Evolutionary conservation across 1,140 invertebrate species (phyloP).

Genomic region (Drusus annulatus): DNA sequence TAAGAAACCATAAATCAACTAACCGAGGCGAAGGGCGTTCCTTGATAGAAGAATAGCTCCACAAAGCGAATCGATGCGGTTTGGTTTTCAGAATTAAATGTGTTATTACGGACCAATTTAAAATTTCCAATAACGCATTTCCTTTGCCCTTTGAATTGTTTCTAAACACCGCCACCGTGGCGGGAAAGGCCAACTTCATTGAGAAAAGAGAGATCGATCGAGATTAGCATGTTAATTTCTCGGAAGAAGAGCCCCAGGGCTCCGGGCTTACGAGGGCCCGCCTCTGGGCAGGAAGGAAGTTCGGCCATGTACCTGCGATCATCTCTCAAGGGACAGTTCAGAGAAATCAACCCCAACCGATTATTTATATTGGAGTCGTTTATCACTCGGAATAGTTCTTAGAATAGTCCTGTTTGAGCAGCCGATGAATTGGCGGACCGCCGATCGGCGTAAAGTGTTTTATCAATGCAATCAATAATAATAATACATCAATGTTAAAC

Average conservation of each 20-base stretch:
- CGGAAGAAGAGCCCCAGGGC: neutral
- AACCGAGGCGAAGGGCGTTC: too few relatives aligned
- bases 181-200: neutral
- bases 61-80: neutral
- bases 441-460: constrained; percentile 6
- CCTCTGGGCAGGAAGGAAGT: neutral
- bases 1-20: too few relatives aligned
- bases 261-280: neutral
- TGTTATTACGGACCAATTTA: constrained; percentile 14
- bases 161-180: constrained; percentile 1
- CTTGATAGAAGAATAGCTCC: too few relatives aligned
- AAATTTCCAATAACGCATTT: constrained; percentile 4
- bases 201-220: neutral
- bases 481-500: too few relatives aligned
- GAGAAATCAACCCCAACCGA: neutral
- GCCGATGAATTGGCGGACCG: neutral
- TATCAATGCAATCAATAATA: neutral
- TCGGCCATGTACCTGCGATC: neutral
- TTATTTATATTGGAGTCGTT: neutral
- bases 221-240: neutral
- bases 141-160: neutral
- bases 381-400: neutral
- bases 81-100: constrained; percentile 1
- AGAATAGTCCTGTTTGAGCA: neutral
- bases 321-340: neutral